Evolutionary conservation across 2,113 vertebrate genomes (phyloP).

Genomic region (Oreochromis aureus): DNA sequence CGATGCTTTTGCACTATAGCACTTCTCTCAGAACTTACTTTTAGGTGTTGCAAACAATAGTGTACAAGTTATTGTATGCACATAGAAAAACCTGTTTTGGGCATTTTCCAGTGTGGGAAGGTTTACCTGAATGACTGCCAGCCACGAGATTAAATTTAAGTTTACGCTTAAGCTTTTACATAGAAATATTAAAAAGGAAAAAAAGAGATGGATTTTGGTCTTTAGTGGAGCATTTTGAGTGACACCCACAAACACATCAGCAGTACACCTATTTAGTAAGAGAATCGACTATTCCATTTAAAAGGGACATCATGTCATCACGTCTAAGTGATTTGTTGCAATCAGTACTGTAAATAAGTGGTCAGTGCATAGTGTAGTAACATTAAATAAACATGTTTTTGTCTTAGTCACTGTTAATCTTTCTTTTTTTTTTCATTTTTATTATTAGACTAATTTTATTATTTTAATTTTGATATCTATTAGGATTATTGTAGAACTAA

Average conservation of each 20-base stretch:
- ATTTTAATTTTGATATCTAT: slow-evolving; percentile 18
- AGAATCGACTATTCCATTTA: slow-evolving; percentile 24
- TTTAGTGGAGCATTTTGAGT: background rate
- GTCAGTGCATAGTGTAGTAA: background rate
- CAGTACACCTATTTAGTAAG: slow-evolving; percentile 25
- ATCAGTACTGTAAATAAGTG: background rate
- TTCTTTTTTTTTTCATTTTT: background rate
- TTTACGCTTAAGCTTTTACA: background rate
- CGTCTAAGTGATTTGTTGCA: background rate
- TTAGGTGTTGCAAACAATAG: background rate
- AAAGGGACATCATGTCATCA: background rate
- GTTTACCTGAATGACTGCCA: background rate
- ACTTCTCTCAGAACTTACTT: background rate
- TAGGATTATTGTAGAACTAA: slow-evolving; percentile 12
- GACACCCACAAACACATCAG: background rate
- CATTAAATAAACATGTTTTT: background rate
- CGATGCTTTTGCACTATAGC: slow-evolving; percentile 23
- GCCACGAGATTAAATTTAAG: background rate
- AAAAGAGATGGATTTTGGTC: background rate
- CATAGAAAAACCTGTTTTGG: background rate
- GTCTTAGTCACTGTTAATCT: background rate
- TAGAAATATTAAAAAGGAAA: background rate
- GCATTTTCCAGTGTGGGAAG: background rate
- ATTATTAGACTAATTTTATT: background rate
- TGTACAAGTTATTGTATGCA: background rate